A percentile compares a stretch with the other conserved stretches of the same genome.
These are phyloP conservation scores for Scomberomorus guttatus DNA, from an alignment of 2,797 vertebrate genomes.

Conservation along the genomic window DNA sequence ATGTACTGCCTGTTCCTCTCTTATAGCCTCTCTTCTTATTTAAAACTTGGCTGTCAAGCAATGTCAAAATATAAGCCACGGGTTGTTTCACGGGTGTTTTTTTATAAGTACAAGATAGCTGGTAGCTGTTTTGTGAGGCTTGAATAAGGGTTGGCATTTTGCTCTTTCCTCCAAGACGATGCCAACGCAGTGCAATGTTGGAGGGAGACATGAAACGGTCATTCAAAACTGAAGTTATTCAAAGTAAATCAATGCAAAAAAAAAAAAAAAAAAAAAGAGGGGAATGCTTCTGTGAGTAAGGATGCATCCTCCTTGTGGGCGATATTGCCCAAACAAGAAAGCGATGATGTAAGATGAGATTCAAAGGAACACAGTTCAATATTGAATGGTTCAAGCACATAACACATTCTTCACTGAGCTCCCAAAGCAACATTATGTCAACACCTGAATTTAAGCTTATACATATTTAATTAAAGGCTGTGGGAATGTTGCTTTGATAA, in stretches of 20 bases:
- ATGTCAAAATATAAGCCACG: slow-evolving; percentile 43
- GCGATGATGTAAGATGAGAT: slow-evolving; percentile 36
- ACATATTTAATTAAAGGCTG: slow-evolving; percentile 65
- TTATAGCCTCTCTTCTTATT: slow-evolving; percentile 23
- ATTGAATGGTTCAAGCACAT: slow-evolving; percentile 40
- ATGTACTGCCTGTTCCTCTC: background rate
- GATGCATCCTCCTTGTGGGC: slow-evolving; percentile 33
- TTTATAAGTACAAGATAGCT: slow-evolving; percentile 57
- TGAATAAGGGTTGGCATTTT: slow-evolving; percentile 51
- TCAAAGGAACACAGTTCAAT: slow-evolving; percentile 32
- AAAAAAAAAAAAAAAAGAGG: background rate
- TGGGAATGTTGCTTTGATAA: slow-evolving; percentile 62
- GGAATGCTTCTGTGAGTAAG: background rate
- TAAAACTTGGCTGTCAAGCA: slow-evolving; percentile 45
- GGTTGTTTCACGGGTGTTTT: slow-evolving; percentile 49
- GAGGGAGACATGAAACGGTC: slow-evolving; percentile 55
- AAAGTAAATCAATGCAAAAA: slow-evolving; percentile 54
- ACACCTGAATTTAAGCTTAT: slow-evolving; percentile 61
- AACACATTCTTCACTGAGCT: slow-evolving; percentile 39
- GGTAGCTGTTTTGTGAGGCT: slow-evolving; percentile 50
- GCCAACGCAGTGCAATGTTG: slow-evolving; percentile 32
- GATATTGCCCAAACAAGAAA: slow-evolving; percentile 37
- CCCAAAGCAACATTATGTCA: slow-evolving; percentile 55
- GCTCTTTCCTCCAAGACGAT: slow-evolving; percentile 60
- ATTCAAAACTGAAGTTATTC: slow-evolving; percentile 64